A percentile compares a stretch with the other conserved stretches of the same genome.
Conservation (phyloP, 2,113 vertebrate genomes). For the Halcyon malimbica region DNA sequence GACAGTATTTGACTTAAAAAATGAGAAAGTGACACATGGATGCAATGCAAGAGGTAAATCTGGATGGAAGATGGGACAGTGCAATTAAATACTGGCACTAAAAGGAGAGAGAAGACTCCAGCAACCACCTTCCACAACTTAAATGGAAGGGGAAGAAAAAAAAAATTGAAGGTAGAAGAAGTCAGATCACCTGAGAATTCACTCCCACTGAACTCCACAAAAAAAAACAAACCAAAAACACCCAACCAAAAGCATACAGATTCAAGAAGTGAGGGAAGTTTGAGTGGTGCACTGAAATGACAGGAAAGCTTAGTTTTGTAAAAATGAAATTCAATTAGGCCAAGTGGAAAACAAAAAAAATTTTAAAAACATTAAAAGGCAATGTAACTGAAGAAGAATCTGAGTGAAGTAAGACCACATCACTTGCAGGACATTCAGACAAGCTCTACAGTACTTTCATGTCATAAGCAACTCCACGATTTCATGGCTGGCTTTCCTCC, state of each 20-base stretch:
- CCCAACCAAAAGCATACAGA: background rate
- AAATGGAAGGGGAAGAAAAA: background rate
- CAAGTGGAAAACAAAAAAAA: accelerated
- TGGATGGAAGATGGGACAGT: background rate
- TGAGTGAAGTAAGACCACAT: background rate
- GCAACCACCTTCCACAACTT: background rate
- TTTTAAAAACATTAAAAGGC: background rate
- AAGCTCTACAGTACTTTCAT: background rate
- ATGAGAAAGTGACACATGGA: background rate
- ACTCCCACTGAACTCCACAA: background rate
- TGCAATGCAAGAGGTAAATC: background rate
- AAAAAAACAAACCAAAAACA: background rate
- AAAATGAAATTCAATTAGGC: background rate
- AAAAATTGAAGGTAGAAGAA: background rate
- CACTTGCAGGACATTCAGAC: background rate
- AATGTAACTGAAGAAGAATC: background rate
- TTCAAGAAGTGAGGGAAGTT: background rate
- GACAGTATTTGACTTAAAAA: background rate
- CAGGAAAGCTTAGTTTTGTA: background rate
- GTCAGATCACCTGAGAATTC: background rate
- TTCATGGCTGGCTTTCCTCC: background rate
- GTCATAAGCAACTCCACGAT: background rate
- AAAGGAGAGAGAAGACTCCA: background rate
- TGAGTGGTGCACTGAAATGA: background rate
- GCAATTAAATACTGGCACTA: background rate